Base-by-base conservation (phyloP, 2,888 invertebrate genomes). In the Eupithecia tripunctaria region DNA sequence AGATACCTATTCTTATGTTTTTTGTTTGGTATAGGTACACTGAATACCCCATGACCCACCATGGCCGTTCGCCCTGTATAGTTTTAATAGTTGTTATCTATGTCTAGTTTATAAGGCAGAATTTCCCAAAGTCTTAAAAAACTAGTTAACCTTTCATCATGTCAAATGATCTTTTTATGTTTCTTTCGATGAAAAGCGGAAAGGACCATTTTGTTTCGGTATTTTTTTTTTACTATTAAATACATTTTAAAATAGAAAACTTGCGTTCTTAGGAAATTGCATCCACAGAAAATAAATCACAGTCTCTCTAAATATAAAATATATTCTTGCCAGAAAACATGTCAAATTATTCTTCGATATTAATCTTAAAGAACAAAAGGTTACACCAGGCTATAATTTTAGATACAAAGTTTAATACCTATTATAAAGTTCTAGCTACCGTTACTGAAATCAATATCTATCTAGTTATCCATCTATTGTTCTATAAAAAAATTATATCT, bases 281-380 rank as follows among this genome's bases (percentile, higher is more conserved):
- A 29, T 29, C 0, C 15, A 7, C 3, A 4, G 3, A 59, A 66
- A 29, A 66, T 47, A 29, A 67, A 73, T 64, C 41, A 66, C 68
- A 66, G 87, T 89, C 92, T 92, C 92, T 92, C 92, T 92, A n/a
- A n/a, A n/a, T n/a, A 91, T 73, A 70, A 76, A 73, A 80, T 78
- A 80, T 74, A 76, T 85, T 91, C 92, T 93, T 93, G 93, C 92
- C 93, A 89, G 85, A 84, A 83, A 83, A 84, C 83, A 84, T 88
- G 85, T 88, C 86, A 73, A 68, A 77, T 79, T 79, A 74, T 47
- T 60, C 75, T 69, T 81, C 73, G 75, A 82, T 84, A 76, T 82
- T 38, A 65, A 67, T 60, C 71, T 71, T 36, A 56, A 41, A 65
- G 63, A 77, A 82, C 70, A 60, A 29, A 29, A 18, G 29, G 29